phyloP scores from a whole-genome alignment of 64 coral and sea anemone genomes.

The Stylophora pistillata region DNA sequence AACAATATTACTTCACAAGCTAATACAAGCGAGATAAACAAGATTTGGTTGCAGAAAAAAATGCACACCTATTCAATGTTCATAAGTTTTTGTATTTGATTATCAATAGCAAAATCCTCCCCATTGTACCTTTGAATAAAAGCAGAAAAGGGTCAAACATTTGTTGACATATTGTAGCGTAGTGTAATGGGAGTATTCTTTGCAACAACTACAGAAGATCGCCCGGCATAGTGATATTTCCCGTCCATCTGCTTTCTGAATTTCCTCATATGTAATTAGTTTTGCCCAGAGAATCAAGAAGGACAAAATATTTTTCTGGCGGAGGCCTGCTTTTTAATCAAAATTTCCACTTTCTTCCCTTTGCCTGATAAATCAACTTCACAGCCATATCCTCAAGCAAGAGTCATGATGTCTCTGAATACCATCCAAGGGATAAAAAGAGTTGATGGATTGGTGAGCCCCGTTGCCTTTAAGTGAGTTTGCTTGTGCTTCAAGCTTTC shows the following conservation, averaged over 20 bases:
- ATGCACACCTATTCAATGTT: constrained; percentile 11
- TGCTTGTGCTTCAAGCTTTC: constrained; percentile 13
- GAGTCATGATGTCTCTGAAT: constrained; percentile 42
- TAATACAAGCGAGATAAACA: too few species aligned
- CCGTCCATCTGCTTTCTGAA: not conserved
- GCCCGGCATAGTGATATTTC: not conserved
- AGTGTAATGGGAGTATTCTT: constrained; percentile 14
- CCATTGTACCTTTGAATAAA: constrained; percentile 25
- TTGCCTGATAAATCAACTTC: not conserved
- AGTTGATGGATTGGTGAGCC: constrained; percentile 20
- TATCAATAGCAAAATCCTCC: constrained; percentile 15
- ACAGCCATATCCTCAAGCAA: constrained; percentile 21
- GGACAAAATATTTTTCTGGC: constrained; percentile 23
- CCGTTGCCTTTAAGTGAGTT: constrained; percentile 41
- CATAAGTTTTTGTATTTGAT: not conserved
- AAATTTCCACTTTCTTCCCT: constrained; percentile 32
- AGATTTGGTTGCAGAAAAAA: too few species aligned
- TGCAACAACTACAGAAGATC: constrained; percentile 27
- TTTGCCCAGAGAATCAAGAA: constrained; percentile 30
- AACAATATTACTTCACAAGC: too few species aligned
- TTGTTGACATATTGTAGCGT: constrained; percentile 18
- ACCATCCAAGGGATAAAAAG: constrained; percentile 58
- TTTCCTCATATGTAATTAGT: not conserved
- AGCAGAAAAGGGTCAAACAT: not conserved
- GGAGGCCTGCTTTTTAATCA: not conserved